A percentile compares a stretch with the other conserved stretches of the same genome.
phyloP scores from a whole-genome alignment of 2,113 vertebrate genomes.

The Erythrocercus mccallii region DNA sequence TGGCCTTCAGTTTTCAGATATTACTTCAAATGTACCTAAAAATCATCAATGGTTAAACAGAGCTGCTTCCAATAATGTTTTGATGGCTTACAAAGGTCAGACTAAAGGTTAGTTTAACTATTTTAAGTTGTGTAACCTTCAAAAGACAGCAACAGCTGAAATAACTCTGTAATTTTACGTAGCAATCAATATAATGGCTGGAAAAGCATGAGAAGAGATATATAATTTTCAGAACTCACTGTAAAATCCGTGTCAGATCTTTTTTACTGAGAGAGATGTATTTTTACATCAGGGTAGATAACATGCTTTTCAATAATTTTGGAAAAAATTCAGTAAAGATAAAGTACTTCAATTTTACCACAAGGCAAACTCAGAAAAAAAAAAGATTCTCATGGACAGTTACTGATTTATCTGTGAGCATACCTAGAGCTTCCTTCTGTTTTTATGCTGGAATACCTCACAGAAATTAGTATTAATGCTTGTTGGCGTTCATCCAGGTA shows the following conservation, averaged over 20 bases:
- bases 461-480: not conserved
- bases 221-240: not conserved
- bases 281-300: not conserved
- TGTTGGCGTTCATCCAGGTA: not conserved
- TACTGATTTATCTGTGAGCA: not conserved
- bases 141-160: constrained; percentile 22
- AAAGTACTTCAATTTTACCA: not conserved
- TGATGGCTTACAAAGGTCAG: constrained; percentile 30
- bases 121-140: constrained; percentile 29
- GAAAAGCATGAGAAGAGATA: not conserved
- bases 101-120: constrained; percentile 34
- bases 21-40: not conserved
- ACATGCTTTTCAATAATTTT: not conserved
- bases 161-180: not conserved
- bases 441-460: not conserved
- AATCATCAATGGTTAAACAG: constrained; percentile 10
- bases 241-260: not conserved
- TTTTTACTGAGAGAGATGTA: not conserved
- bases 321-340: not conserved
- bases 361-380: not conserved
- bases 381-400: not conserved
- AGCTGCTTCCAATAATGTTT: constrained; percentile 12
- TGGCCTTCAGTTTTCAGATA: constrained; percentile 7
- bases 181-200: constrained; percentile 6
- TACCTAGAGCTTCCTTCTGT: not conserved